These are phyloP conservation scores for Clanis bilineata DNA, from an alignment of 2,888 invertebrate genomes.

Conservation along the genomic window DNA sequence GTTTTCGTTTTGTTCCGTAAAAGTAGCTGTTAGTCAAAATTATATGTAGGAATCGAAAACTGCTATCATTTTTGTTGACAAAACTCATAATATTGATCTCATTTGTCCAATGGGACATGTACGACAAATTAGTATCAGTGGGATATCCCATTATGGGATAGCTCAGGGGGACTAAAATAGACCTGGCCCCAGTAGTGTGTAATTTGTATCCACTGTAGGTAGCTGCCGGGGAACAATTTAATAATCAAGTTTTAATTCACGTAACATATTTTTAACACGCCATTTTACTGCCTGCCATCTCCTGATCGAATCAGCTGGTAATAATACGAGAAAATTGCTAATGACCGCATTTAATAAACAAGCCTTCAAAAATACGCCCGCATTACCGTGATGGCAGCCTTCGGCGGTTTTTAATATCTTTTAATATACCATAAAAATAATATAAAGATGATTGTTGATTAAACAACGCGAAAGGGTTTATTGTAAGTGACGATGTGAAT, in stretches of 20 bases:
- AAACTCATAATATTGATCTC: too few species aligned
- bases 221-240: neutral
- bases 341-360: slow-evolving; percentile 65
- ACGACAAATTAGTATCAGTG: too few species aligned
- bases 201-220: neutral
- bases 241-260: neutral
- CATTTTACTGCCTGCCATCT: slow-evolving; percentile 25
- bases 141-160: too few species aligned
- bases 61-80: too few species aligned
- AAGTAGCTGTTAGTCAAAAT: too few species aligned
- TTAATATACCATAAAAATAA: neutral
- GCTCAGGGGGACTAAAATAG: too few species aligned
- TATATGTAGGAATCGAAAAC: too few species aligned
- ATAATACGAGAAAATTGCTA: slow-evolving; percentile 60
- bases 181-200: too few species aligned
- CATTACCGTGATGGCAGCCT: slow-evolving; percentile 37
- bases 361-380: slow-evolving; percentile 47
- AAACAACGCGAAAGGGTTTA: slow-evolving; percentile 3
- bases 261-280: slow-evolving; percentile 15
- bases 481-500: slow-evolving; percentile 10
- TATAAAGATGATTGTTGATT: slow-evolving; percentile 4
- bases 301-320: slow-evolving; percentile 45
- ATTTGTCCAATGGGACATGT: too few species aligned
- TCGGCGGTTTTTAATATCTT: neutral
- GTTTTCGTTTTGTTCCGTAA: too few species aligned